Conservation (phyloP, 23 tunicate genomes). For the Oikopleura dioica region DNA sequence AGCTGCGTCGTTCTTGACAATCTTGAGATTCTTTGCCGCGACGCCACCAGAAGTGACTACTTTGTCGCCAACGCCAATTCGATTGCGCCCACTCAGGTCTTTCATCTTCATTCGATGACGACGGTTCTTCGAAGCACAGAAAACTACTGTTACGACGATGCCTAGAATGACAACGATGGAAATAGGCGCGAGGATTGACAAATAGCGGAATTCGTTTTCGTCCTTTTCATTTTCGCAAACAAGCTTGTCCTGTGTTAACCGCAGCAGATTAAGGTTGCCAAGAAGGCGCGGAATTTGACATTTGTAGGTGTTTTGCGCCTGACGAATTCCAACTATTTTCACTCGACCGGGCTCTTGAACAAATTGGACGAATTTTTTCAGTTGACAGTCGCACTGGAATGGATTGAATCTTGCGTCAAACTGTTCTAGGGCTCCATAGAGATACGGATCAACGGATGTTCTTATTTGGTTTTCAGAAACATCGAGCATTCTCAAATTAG, state of each 20-base stretch:
- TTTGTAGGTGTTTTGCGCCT: too few relatives aligned
- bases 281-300: not conserved
- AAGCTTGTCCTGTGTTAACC: not conserved
- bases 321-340: too few relatives aligned
- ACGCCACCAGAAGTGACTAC: not conserved
- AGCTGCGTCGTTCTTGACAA: conserved; percentile 32
- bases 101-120: conserved; percentile 34
- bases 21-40: not conserved
- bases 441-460: too few relatives aligned
- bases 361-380: too few relatives aligned
- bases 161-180: conserved; percentile 56
- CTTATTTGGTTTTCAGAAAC: too few relatives aligned
- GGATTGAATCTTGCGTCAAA: too few relatives aligned
- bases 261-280: not conserved
- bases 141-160: conserved; percentile 42
- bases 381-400: too few relatives aligned
- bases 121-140: conserved; percentile 25
- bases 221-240: not conserved
- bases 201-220: not conserved
- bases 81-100: not conserved
- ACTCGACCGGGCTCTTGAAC: too few relatives aligned
- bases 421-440: too few relatives aligned
- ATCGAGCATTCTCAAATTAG: too few relatives aligned
- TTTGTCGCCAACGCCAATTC: not conserved
- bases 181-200: conserved; percentile 19